Evolutionary conservation across 2,113 vertebrate species (phyloP).

Genomic region (Chamaea fasciata): DNA sequence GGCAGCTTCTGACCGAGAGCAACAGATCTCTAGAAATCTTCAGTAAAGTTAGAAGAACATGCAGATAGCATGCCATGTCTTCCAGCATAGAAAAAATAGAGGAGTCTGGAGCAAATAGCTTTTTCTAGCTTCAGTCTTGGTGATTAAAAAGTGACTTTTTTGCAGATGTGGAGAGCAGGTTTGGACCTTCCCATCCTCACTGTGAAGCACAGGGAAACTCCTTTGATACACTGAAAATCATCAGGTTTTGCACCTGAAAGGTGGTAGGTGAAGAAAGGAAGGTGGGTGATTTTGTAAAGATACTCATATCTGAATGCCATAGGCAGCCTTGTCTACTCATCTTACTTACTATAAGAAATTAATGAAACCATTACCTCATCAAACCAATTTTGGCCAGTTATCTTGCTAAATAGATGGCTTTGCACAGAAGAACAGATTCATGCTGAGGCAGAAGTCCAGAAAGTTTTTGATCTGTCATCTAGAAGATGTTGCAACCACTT

Average conservation of each 20-base stretch:
- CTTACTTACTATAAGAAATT: not conserved
- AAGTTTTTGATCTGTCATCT: not conserved
- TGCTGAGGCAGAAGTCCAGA: not conserved
- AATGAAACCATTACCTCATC: constrained; percentile 32
- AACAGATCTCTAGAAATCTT: not conserved
- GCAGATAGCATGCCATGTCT: not conserved
- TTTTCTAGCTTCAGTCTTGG: not conserved
- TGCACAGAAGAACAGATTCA: not conserved
- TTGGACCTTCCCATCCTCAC: not conserved
- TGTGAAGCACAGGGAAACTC: not conserved
- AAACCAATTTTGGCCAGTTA: not conserved
- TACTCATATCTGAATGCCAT: not conserved
- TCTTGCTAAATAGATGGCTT: constrained; percentile 19
- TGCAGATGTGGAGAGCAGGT: not conserved
- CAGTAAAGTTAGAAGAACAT: not conserved
- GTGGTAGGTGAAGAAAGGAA: not conserved
- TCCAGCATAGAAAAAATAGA: not conserved
- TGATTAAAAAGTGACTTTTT: not conserved
- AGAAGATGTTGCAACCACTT: not conserved
- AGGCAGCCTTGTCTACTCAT: not conserved
- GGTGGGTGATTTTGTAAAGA: not conserved
- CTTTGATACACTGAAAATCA: not conserved
- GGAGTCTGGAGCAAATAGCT: not conserved
- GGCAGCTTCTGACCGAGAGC: not conserved
- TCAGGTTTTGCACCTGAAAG: not conserved